Evolutionary conservation across 2,888 invertebrate genomes (phyloP).

Genomic region (Orthosia cruda): DNA sequence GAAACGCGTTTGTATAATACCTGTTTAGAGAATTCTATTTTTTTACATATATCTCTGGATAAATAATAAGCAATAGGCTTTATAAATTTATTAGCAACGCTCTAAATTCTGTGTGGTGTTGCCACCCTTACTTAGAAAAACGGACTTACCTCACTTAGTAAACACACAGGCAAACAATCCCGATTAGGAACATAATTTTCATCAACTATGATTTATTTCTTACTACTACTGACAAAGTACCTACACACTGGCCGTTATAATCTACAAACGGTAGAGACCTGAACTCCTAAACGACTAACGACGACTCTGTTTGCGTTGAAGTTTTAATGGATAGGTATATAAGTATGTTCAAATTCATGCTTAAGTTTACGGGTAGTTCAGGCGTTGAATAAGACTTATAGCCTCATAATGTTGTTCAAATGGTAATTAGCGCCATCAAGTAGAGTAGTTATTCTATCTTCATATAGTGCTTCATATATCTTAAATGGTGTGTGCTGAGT

Average conservation of each 20-base stretch:
- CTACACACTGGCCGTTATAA: conserved; percentile 5
- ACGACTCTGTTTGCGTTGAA: conserved; percentile 16
- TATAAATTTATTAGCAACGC: not conserved
- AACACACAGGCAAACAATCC: conserved; percentile 6
- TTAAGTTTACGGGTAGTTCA: conserved; percentile 23
- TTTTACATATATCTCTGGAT: not conserved
- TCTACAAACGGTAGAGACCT: conserved; percentile 22
- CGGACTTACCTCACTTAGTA: not conserved
- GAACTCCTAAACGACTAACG: conserved; percentile 35
- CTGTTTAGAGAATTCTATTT: not conserved
- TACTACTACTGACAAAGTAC: not conserved
- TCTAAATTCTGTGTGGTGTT: not conserved
- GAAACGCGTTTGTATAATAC: not conserved
- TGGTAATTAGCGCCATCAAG: conserved; percentile 44
- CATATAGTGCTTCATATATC: conserved; percentile 12
- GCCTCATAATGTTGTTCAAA: conserved; percentile 29
- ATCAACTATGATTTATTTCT: conserved; percentile 30
- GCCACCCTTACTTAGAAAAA: conserved; percentile 12
- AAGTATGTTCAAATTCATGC: conserved; percentile 44
- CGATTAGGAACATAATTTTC: conserved; percentile 36
- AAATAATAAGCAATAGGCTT: too few species aligned
- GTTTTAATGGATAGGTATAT: conserved; percentile 34
- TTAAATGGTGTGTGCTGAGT: not conserved
- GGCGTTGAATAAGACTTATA: too few species aligned
- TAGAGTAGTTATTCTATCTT: conserved; percentile 3